phyloP scores from a whole-genome alignment of 2,113 vertebrate species.

The Bungarus multicinctus region DNA sequence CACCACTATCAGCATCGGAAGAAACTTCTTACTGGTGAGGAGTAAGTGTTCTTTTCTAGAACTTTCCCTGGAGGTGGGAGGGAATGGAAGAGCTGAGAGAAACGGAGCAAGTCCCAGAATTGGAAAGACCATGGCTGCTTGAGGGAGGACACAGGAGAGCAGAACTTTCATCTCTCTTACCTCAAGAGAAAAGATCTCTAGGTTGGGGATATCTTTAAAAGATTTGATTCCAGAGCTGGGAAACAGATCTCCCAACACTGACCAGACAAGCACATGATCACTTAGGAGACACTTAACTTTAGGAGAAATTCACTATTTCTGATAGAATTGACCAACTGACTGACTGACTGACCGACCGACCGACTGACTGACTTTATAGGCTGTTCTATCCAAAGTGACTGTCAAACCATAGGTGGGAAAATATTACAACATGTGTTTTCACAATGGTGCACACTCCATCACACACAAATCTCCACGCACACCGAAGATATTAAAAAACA shows the following conservation, averaged over 20 bases:
- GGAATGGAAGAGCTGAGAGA: not conserved
- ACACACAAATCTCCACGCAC: not conserved
- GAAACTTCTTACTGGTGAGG: conserved; percentile 31
- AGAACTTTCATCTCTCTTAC: not conserved
- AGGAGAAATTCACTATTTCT: not conserved
- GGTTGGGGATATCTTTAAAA: not conserved
- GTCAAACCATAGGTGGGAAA: not conserved
- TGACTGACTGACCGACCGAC: too few relatives aligned
- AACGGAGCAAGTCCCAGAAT: not conserved
- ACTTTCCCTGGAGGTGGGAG: not conserved
- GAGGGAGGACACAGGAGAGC: not conserved
- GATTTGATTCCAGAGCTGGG: not conserved
- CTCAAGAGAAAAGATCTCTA: not conserved
- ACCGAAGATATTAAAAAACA: too few relatives aligned
- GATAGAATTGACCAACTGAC: too few relatives aligned
- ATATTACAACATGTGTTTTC: not conserved
- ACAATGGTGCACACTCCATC: not conserved
- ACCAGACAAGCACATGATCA: not conserved
- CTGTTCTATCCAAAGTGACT: too few relatives aligned
- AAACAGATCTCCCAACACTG: not conserved
- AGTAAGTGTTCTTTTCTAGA: conserved; percentile 19
- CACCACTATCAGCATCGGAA: conserved; percentile 45
- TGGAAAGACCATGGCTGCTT: not conserved
- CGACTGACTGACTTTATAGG: too few relatives aligned
- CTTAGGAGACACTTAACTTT: not conserved